phyloP scores from a whole-genome alignment of 2,797 vertebrate species.

The Pelochelys cantorii region DNA sequence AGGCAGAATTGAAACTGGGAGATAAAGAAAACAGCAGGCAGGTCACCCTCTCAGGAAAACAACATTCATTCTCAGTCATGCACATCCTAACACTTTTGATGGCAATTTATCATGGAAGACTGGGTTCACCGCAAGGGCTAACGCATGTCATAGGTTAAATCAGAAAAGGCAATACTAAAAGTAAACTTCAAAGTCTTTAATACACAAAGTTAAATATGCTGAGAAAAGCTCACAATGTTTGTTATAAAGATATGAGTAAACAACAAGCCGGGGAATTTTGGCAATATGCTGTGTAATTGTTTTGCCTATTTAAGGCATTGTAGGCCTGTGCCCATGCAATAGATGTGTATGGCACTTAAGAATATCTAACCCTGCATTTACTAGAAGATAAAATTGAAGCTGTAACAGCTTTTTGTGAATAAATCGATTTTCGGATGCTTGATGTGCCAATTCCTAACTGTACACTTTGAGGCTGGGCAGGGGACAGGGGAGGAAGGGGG shows the following conservation, averaged over 20 bases:
- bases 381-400: not conserved
- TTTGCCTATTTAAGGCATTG: not conserved
- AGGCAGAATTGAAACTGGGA: conserved; percentile 77
- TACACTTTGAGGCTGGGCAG: not conserved
- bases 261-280: conserved; percentile 18
- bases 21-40: conserved; percentile 78
- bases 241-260: conserved; percentile 69
- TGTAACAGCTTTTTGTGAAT: not conserved
- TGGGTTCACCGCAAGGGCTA: conserved; percentile 72
- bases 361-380: not conserved
- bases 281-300: conserved; percentile 7
- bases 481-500: not conserved
- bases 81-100: conserved; percentile 77
- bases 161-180: conserved; percentile 69
- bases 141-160: conserved; percentile 74
- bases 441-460: not conserved
- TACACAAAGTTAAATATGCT: conserved; percentile 71
- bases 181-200: conserved; percentile 77
- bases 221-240: conserved; percentile 63
- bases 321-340: not conserved
- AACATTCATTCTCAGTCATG: conserved; percentile 76
- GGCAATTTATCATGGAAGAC: conserved; percentile 73
- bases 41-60: conserved; percentile 72
- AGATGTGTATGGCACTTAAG: not conserved
- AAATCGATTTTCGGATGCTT: not conserved